Evolutionary conservation across 2,113 vertebrate genomes (phyloP), one percentile per base, ranked within the genome.

Genomic region (Atlantisia rogersi): DNA sequence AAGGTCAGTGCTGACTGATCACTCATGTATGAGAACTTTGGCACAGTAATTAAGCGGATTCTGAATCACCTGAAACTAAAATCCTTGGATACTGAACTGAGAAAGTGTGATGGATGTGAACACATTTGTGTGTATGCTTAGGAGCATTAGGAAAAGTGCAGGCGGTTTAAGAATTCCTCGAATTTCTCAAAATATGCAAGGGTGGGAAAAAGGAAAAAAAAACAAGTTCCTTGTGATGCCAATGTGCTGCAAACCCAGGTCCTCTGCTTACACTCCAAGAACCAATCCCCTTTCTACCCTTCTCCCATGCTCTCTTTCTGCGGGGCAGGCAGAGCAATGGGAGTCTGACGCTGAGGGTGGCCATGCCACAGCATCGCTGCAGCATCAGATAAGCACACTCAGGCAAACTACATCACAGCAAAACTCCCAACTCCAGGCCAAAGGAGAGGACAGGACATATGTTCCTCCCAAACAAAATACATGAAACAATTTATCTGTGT

Each of bases 1-100:
- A 65, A 78, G 71, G 91, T 93, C 75, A 92, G 65, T 74, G 75
- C 85, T 86, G 68, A 73, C 88, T 42, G 59, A 90, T 82, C 65
- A 37, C 50, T 62, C 56, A 46, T 0, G 1, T 67, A 56, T 25
- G 70, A 80, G 67, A 92, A 79, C 58, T 90, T 42, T 26, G 44
- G 56, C 52, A 86, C 64, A 86, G 68, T 80, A 91, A 86, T 68
- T 56, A 93, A 42, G 44, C 2, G 2, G 74, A 62, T 44, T 37
- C 82, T 58, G 44, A 83, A 71, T 37, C 7, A 76, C 21, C 70
- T 1, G 0, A 71, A 75, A 77, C 73, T 62, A 10, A 95, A 84
- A 21, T 10, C 39, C 46, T 71, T 71, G 58, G 26, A 64, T 44
- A 52, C 39, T 37, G 55, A 76, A 44, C 29, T 71, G n/a, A 37